Conservation (phyloP, 2,113 vertebrate species). For the Plecotus auritus region DNA sequence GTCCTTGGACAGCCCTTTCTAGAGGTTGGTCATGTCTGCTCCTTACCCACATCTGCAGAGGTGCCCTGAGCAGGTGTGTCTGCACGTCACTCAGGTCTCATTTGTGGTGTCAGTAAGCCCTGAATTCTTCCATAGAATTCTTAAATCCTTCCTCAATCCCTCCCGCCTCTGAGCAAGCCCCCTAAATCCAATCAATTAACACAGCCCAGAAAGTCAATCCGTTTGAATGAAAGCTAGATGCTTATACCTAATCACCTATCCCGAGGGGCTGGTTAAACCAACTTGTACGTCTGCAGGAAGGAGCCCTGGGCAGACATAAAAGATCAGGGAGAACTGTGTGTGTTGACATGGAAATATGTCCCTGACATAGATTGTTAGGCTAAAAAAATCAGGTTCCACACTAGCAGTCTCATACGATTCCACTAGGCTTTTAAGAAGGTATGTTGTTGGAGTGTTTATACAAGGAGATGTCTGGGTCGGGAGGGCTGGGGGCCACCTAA, state of each 20-base stretch:
- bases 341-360: neutral
- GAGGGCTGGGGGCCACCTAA: neutral
- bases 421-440: neutral
- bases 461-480: neutral
- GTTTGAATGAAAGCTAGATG: neutral
- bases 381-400: neutral
- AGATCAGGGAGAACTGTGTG: rapidly evolving
- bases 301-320: neutral
- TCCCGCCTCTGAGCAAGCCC: neutral
- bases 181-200: neutral
- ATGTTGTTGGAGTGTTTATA: neutral
- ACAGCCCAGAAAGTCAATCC: neutral
- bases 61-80: rapidly evolving
- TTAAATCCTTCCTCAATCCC: neutral
- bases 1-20: neutral
- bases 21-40: neutral
- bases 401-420: neutral
- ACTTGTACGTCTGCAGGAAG: neutral
- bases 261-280: neutral
- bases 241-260: neutral
- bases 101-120: neutral
- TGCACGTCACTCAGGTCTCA: rapidly evolving
- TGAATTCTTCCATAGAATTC: neutral
- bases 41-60: neutral
- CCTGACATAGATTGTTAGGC: rapidly evolving